A percentile compares a stretch with the other conserved stretches of the same genome.
phyloP scores from a whole-genome alignment of 2,113 vertebrate genomes.

The Beaufortia kweichowensis region DNA sequence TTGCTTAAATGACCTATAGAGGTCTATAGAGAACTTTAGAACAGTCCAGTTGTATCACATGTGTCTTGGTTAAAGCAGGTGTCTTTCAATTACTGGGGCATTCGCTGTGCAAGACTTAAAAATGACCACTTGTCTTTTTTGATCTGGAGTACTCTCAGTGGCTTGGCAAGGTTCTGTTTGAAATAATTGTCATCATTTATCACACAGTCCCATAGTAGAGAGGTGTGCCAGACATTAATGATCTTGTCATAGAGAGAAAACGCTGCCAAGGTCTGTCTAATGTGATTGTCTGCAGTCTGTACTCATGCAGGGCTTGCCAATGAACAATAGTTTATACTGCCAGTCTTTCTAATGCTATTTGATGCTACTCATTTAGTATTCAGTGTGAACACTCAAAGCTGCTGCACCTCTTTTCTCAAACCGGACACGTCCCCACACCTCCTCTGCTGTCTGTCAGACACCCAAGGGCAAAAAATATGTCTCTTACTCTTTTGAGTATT shows the following conservation, averaged over 20 bases:
- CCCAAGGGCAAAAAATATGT: neutral
- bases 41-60: no score
- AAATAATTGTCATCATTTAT: conserved; percentile 25
- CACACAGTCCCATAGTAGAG: conserved; percentile 17
- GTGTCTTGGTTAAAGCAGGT: no score
- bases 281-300: conserved; percentile 34
- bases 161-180: conserved; percentile 6
- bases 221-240: conserved; percentile 36
- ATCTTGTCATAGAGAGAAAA: conserved; percentile 36
- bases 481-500: neutral
- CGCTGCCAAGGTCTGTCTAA: conserved; percentile 36
- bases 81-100: no score
- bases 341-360: conserved; percentile 26
- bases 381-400: conserved; percentile 33
- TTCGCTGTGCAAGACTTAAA: conserved; percentile 12
- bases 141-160: neutral
- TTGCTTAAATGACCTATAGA: neutral
- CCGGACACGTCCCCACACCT: conserved; percentile 32
- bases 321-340: neutral
- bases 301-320: conserved; percentile 26
- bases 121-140: neutral
- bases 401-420: conserved; percentile 36
- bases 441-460: conserved; percentile 17
- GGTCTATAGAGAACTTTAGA: no score
- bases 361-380: conserved; percentile 47